phyloP scores from a whole-genome alignment of 2,113 vertebrate genomes.

The Lipophrys pholis region DNA sequence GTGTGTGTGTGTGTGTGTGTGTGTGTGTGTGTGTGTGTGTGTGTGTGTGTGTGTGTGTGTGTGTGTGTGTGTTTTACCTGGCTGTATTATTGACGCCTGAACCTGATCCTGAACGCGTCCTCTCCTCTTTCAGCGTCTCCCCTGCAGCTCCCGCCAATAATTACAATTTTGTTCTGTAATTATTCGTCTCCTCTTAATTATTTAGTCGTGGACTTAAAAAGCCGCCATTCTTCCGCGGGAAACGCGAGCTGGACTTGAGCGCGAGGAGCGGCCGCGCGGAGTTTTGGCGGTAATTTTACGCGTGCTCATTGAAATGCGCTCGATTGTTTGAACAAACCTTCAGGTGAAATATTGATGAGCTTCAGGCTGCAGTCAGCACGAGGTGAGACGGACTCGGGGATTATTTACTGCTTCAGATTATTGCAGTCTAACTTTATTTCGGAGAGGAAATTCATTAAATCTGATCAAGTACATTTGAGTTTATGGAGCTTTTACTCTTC shows the following conservation, averaged over 20 bases:
- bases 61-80: slow-evolving; percentile 44
- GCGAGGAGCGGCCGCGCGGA: slow-evolving; percentile 66
- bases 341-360: slow-evolving; percentile 78
- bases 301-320: slow-evolving; percentile 69
- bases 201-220: slow-evolving; percentile 84
- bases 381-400: slow-evolving; percentile 60
- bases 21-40: too few relatives aligned
- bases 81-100: slow-evolving; percentile 82
- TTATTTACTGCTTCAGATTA: slow-evolving; percentile 36
- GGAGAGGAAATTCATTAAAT: too few relatives aligned
- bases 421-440: too few relatives aligned
- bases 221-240: slow-evolving; percentile 78
- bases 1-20: too few relatives aligned
- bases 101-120: slow-evolving; percentile 76
- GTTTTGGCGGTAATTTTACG: slow-evolving; percentile 80
- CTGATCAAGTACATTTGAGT: too few relatives aligned
- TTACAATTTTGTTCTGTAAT: slow-evolving; percentile 93
- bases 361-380: slow-evolving; percentile 64
- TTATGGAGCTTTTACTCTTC: too few relatives aligned
- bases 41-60: too few relatives aligned
- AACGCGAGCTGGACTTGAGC: slow-evolving; percentile 78
- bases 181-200: slow-evolving; percentile 93
- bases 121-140: slow-evolving; percentile 78
- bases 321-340: slow-evolving; percentile 77
- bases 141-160: slow-evolving; percentile 82